Conservation (phyloP, 2,888 invertebrate species). For the Ennomos fuscantarius region DNA sequence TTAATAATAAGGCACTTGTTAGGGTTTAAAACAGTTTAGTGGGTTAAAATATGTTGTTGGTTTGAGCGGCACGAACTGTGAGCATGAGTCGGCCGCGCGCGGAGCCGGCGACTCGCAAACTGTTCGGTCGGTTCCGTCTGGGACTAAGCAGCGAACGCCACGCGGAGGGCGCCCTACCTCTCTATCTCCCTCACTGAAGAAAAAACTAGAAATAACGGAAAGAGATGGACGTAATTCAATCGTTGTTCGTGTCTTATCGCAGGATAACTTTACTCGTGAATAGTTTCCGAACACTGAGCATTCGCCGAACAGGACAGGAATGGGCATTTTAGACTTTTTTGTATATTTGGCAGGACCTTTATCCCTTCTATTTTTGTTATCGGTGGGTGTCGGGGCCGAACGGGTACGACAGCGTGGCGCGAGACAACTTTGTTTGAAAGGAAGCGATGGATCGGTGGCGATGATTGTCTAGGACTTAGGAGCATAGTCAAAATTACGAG, state of each 20-base stretch:
- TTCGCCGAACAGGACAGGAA: constrained; percentile 77
- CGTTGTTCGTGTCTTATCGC: constrained; percentile 73
- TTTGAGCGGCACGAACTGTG: constrained; percentile 76
- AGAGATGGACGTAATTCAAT: constrained; percentile 63
- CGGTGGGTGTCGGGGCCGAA: constrained; percentile 56
- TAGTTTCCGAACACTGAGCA: constrained; percentile 65
- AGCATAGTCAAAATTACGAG: constrained; percentile 53
- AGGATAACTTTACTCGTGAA: constrained; percentile 80
- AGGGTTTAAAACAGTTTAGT: constrained; percentile 67
- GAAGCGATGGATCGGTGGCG: constrained; percentile 52
- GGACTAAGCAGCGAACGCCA: constrained; percentile 76
- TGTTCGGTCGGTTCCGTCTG: constrained; percentile 76
- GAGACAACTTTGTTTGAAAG: constrained; percentile 55
- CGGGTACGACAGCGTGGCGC: constrained; percentile 50
- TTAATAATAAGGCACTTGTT: constrained; percentile 79
- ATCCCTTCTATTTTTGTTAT: constrained; percentile 74
- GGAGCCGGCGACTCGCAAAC: constrained; percentile 83
- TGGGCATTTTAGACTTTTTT: constrained; percentile 74
- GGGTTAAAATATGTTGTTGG: constrained; percentile 69
- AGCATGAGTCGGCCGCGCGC: constrained; percentile 75
- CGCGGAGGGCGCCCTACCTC: constrained; percentile 77
- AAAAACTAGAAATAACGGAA: constrained; percentile 55
- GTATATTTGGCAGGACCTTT: constrained; percentile 79
- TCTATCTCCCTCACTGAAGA: constrained; percentile 73
- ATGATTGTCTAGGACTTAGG: constrained; percentile 59